Conservation (phyloP, 2,113 vertebrate genomes). For the Megalops atlanticus region DNA sequence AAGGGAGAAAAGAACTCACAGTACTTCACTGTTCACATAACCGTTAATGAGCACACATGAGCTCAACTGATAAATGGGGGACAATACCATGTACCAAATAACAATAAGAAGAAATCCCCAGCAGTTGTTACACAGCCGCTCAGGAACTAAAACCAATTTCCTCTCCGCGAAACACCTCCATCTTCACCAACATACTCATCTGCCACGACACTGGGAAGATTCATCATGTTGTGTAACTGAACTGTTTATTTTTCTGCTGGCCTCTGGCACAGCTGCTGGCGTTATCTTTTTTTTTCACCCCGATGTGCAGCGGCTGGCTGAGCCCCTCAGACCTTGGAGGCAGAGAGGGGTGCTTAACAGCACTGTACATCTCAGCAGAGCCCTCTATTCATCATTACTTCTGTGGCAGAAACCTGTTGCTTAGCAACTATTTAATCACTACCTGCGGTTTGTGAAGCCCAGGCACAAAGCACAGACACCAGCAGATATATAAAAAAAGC, state of each 20-base stretch:
- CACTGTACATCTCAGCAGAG: background rate
- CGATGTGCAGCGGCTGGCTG: background rate
- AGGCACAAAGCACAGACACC: conserved; percentile 8
- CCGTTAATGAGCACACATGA: too few species aligned
- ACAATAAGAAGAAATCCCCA: too few species aligned
- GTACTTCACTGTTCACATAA: too few species aligned
- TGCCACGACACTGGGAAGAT: too few species aligned
- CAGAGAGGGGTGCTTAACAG: conserved; percentile 21
- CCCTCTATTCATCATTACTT: conserved; percentile 20
- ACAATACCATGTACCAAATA: too few species aligned
- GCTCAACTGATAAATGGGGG: too few species aligned
- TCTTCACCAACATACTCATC: too few species aligned
- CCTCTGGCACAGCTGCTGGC: background rate
- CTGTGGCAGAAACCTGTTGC: conserved; percentile 32
- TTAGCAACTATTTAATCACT: conserved; percentile 37
- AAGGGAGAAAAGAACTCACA: too few species aligned
- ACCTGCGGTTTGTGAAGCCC: conserved; percentile 18
- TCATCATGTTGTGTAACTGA: too few species aligned
- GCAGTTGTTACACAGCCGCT: too few species aligned
- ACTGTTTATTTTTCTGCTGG: background rate
- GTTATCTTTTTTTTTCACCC: background rate
- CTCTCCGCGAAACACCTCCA: too few species aligned
- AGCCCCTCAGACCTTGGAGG: background rate
- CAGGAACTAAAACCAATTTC: too few species aligned
- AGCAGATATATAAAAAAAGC: conserved; percentile 4